Conservation (phyloP, 2,797 vertebrate species). For the Pitangus sulphuratus region DNA sequence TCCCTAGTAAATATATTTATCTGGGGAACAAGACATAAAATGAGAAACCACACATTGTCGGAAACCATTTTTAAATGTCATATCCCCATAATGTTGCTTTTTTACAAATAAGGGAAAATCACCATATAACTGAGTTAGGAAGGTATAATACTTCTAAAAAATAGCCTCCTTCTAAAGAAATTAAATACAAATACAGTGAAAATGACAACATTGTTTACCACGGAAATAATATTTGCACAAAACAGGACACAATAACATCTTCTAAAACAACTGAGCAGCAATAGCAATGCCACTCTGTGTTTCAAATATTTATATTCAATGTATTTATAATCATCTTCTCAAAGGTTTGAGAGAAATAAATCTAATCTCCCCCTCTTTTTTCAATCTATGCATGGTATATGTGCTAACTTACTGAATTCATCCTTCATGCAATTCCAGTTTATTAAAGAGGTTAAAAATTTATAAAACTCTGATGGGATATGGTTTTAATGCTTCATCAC, state of each 20-base stretch:
- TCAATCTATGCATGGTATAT: conserved; percentile 56
- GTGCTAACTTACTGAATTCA: conserved; percentile 78
- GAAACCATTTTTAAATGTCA: conserved; percentile 2
- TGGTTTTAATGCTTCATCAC: conserved; percentile 84
- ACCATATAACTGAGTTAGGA: background rate
- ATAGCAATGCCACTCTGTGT: background rate
- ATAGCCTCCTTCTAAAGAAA: background rate
- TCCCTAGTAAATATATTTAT: background rate
- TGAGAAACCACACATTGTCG: background rate
- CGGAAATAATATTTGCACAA: background rate
- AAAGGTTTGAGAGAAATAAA: conserved; percentile 65
- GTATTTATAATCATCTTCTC: conserved; percentile 59
- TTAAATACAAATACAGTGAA: background rate
- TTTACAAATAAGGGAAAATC: conserved; percentile 2
- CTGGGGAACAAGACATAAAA: background rate
- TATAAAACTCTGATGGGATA: conserved; percentile 84
- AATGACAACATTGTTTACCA: background rate
- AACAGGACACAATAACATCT: background rate
- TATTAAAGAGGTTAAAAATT: conserved; percentile 86
- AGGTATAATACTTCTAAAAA: background rate
- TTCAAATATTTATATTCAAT: conserved; percentile 40
- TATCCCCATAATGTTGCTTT: background rate
- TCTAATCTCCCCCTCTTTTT: conserved; percentile 32
- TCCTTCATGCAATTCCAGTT: conserved; percentile 81
- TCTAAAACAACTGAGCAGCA: conserved; percentile 15